Base-by-base conservation (phyloP, 1,140 invertebrate species). In the Mesaphorura yosii region DNA sequence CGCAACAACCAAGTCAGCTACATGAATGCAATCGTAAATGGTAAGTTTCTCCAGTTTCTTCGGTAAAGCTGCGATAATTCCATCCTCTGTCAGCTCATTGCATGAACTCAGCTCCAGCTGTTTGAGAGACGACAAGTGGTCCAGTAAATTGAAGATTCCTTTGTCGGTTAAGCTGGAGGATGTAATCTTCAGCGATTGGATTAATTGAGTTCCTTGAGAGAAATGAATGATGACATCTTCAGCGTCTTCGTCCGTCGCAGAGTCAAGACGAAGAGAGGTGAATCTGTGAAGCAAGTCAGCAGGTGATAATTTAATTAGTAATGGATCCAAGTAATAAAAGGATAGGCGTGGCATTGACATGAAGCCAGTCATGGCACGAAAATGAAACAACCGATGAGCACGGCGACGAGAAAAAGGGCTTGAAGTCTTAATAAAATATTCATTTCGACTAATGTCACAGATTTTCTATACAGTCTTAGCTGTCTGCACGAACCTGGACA, bases 141-240 rank as follows among this genome's bases (percentile, higher is more conserved):
- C 61, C 44, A 63, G 37, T 22, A 63, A 44, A 37, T 57, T 58
- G 41, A 55, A 63, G 26, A 63, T 31, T 3, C 57, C 59, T 38
- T 63, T 63, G 53, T 63, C 61, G 17, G 57, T 55, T 14, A 63
- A 37, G 29, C 61, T 63, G 17, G 57, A 59, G 25, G 55, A 57
- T 23, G 20, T 50, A 26, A 63, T 51, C 27, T 59, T 57, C 5
- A 63, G 34, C 10, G 46, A 42, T 19, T 57, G 40, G 15, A 63
- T 55, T 10, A 63, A 51, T 10, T 40, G 34, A 4, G 61, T 50
- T 14, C 61, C 61, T 53, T 63, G 61, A 15, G 58, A 57, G 46
- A 57, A 63, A 34, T 63, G 61, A 44, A 63, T 63, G 10, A 63
- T 44, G 10, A 63, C 61, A 37, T 63, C 61, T 27, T 63, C 61